Evolutionary conservation across 2,113 vertebrate species (phyloP).

Genomic region (Gymnobelideus leadbeateri): DNA sequence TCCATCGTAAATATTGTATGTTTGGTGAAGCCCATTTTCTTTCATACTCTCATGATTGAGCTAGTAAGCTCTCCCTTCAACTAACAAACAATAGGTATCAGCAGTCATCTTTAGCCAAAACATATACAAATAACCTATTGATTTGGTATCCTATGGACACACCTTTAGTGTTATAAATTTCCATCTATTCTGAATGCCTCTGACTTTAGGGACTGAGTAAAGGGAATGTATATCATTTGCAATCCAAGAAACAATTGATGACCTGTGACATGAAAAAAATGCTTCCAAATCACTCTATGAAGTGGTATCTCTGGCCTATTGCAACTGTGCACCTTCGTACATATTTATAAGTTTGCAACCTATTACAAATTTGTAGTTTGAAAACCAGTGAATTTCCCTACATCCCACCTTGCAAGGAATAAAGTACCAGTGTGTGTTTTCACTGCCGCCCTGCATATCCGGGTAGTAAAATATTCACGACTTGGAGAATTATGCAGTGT

Average conservation of each 20-base stretch:
- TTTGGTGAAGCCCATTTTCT: neutral
- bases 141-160: neutral
- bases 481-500: conserved; percentile 73
- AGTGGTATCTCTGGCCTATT: conserved; percentile 34
- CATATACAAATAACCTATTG: neutral
- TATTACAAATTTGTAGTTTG: conserved; percentile 56
- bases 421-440: conserved; percentile 65
- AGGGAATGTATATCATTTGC: neutral
- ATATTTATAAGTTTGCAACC: conserved; percentile 64
- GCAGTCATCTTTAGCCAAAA: neutral
- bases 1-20: neutral
- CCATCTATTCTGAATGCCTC: neutral
- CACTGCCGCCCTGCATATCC: conserved; percentile 59
- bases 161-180: neutral
- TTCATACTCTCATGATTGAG: neutral
- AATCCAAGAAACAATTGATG: neutral
- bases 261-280: neutral
- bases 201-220: neutral
- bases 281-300: conserved; percentile 39
- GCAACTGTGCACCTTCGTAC: conserved; percentile 16
- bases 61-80: neutral
- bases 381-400: conserved; percentile 61
- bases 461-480: conserved; percentile 74
- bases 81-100: neutral
- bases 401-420: conserved; percentile 58